A percentile compares a stretch with the other conserved stretches of the same genome.
phyloP scores from a whole-genome alignment of 2,888 invertebrate genomes.

The Gerosis bhagava region DNA sequence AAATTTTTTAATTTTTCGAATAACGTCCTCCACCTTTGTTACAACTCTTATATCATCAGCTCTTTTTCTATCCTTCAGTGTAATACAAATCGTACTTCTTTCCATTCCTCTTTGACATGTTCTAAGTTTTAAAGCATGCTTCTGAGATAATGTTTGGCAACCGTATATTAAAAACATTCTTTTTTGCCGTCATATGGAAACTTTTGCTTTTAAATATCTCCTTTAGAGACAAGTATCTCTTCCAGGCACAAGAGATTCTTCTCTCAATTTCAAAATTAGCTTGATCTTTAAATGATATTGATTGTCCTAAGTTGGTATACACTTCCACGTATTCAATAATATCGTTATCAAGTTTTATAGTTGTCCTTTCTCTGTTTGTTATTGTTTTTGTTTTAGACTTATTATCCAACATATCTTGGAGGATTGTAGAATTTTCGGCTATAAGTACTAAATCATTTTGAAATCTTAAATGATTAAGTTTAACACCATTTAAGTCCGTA shows the following conservation, averaged over 20 bases:
- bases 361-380: neutral
- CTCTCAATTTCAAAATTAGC: neutral
- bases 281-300: neutral
- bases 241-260: neutral
- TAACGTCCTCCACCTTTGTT: neutral
- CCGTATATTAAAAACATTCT: neutral
- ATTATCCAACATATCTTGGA: no score
- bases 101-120: neutral
- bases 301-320: neutral
- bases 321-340: neutral
- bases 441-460: no score
- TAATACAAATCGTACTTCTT: neutral
- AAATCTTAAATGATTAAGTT: no score
- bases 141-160: neutral
- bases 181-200: neutral
- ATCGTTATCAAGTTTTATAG: neutral
- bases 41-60: neutral
- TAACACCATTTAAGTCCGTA: no score
- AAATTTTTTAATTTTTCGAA: no score
- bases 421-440: no score
- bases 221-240: constrained; percentile 3
- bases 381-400: constrained; percentile 1
- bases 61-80: neutral
- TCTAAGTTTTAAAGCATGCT: neutral
- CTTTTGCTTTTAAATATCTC: neutral